A percentile compares a stretch with the other conserved stretches of the same genome.
Conservation (phyloP, 2,113 vertebrate species). For the Cygnus atratus region DNA sequence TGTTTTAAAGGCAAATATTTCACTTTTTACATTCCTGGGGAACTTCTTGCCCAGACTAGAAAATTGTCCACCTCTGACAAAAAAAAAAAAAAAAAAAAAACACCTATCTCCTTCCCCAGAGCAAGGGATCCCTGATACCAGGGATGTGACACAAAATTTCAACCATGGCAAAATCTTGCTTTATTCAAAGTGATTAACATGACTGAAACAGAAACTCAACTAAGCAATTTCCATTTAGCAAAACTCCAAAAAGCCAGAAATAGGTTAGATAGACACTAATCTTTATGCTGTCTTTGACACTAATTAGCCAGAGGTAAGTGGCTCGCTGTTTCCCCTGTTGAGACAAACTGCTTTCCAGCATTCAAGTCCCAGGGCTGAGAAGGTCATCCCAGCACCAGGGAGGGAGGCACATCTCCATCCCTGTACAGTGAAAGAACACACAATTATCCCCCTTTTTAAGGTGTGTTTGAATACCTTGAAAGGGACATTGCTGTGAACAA, state of each 20-base stretch:
- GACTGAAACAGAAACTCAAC: not conserved
- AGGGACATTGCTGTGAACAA: not conserved
- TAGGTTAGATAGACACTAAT: not conserved
- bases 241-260: not conserved
- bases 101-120: not conserved
- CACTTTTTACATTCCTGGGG: not conserved
- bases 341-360: not conserved
- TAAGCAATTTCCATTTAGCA: not conserved
- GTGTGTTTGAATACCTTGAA: not conserved
- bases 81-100: not conserved
- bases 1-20: not conserved
- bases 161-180: not conserved
- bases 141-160: not conserved
- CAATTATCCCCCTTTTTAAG: not conserved
- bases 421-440: not conserved
- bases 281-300: not conserved
- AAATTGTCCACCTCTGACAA: not conserved
- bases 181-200: not conserved
- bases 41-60: not conserved
- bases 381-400: not conserved
- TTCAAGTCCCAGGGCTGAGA: not conserved
- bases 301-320: not conserved
- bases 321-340: not conserved
- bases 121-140: not conserved
- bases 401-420: not conserved